Base-by-base conservation (phyloP, 2,888 invertebrate genomes). In the Rotaria socialis region DNA sequence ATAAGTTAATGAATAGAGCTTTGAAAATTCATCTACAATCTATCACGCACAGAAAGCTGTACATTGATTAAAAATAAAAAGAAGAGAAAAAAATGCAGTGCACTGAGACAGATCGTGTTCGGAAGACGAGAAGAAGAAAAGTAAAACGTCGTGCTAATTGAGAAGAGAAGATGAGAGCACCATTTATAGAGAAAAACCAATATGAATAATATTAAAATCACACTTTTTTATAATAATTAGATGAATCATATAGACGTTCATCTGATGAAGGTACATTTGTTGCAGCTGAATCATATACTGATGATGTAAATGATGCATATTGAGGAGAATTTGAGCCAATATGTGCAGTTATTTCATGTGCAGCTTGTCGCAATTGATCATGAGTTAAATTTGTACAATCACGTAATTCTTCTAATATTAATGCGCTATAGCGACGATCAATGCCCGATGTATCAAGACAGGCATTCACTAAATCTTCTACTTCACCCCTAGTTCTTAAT, bases 391-490 rank as follows among this genome's bases (percentile, higher is more conserved):
- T 84, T 55, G 86, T 85, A 47, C 85, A 85, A 75, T 85, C 85
- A n/a, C 85, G 60, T 56, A 86, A 84, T 58, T 86, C 86, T 50
- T 85, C 74, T 47, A 86, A 85, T 50, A 86, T 86, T 60, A 86
- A 56, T 43, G 74, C 84, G 6, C 56, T 85, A 85, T 86, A 86
- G 0, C 86, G 75, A 47, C 85, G 75, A 56, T 86, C 86, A 24
- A 86, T 86, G n/a, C 86, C 86, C 3, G 85, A 56, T 75, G 60
- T 85, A 80, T 86, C 85, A 16, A 86, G 85, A 86, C 85, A 86
- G 14, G 80, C 56, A 52, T 84, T 85, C 0, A 86, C 56, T 41
- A 86, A 85, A 50, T 75, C 75, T 27, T 86, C 86, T 27, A 85
- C 85, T 6, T 80, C 35, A 80, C 47, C 47, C n/a, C 19, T 80